Base-by-base conservation (phyloP, 2,113 vertebrate species). In the Kryptolebias marmoratus region DNA sequence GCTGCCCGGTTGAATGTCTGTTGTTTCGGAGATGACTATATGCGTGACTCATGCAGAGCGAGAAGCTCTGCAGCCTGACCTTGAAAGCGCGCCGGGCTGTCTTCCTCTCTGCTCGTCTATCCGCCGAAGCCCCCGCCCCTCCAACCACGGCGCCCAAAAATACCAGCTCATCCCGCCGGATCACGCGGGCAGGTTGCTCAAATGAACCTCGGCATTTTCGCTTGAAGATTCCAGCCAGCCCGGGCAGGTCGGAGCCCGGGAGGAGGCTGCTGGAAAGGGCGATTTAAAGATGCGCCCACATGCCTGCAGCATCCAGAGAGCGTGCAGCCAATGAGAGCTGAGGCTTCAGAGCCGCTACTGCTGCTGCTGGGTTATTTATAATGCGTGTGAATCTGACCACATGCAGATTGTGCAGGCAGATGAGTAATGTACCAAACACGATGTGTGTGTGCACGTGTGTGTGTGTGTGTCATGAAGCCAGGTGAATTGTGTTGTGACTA, bases 371-470 rank as follows among this genome's bases (percentile, higher is more conserved):
- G 79, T 89, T 87, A 91, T 89, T 87, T 91, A 88, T 89, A 83
- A 88, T 84, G 71, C 66, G 78, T 87, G 88, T 92, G 89, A 92
- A 92, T 90, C 75, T 90, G 82, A 92, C 88, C 90, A 88, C 91
- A 91, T 89, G 83, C 86, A 90, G 81, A 93, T 91, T 91, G 87
- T 88, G 84, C 85, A 92, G 86, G 76, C 83, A 86, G 84, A 92
- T 89, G 87, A 89, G 83, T 89, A 88, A 89, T 84, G 77, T 77
- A 85, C 90, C 81, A 86, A 91, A 83, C 81, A 84, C 82, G 89
- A 72, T 70, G 85, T 59, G 55, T 65, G 66, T 61, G 81, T 83
- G 57, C 7, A 7, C 7, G 16, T 31, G 54, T 66, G 84, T 71
- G 84, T 57, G 57, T 65, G 81, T 86, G 61, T 84, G 62, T 83